A percentile compares a stretch with the other conserved stretches of the same genome.
These are phyloP conservation scores for Stenodera caucasica DNA, from an alignment of 2,888 invertebrate genomes.

Conservation along the genomic window DNA sequence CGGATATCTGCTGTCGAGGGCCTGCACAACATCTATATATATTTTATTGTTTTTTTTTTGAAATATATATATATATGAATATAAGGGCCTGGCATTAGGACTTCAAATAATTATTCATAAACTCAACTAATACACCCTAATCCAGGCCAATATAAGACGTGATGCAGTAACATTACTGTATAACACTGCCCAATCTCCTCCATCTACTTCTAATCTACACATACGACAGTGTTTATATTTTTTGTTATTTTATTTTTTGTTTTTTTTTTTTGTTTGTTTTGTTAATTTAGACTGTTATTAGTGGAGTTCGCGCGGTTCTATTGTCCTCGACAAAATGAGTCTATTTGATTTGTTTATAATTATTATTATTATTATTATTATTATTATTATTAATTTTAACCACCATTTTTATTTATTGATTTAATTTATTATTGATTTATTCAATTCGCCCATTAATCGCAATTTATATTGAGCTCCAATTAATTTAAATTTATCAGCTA, in stretches of 20 bases:
- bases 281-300: constrained; percentile 42
- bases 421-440: constrained; percentile 12
- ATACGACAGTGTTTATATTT: constrained; percentile 55
- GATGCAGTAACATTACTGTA: constrained; percentile 44
- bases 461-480: constrained; percentile 13
- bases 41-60: neutral
- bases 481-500: constrained; percentile 8
- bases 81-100: constrained; percentile 16
- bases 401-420: constrained; percentile 12
- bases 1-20: constrained; percentile 28
- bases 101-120: no score
- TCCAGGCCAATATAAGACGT: constrained; percentile 25
- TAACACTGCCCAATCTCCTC: constrained; percentile 56
- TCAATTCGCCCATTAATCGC: constrained; percentile 20
- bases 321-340: constrained; percentile 27
- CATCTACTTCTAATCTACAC: constrained; percentile 55
- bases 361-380: neutral
- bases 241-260: no score
- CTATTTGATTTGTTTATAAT: neutral
- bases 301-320: constrained; percentile 43
- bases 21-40: constrained; percentile 24
- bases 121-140: no score
- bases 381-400: neutral
- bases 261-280: neutral
- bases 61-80: no score